Base-by-base conservation (phyloP, 2,113 vertebrate genomes). In the Onychorhynchus coronatus region DNA sequence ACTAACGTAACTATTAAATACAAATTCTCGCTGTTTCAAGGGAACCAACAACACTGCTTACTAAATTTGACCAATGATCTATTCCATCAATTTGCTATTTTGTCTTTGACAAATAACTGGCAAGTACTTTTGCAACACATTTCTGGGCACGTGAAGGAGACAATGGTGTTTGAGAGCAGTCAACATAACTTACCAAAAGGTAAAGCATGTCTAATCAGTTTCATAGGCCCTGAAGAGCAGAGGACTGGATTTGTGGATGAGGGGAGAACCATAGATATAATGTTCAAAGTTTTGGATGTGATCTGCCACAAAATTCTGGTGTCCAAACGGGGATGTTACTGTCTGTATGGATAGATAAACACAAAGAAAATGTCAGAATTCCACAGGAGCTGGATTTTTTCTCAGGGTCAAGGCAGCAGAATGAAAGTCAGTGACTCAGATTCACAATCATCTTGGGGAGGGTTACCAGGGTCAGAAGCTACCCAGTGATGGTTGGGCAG, bases 251-350 rank as follows among this genome's bases (percentile, higher is more conserved):
- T n/a, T 70, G 11, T 77, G 31, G 22, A 27, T 55, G 35, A 68
- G 7, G 9, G 25, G 10, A 84, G 6, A 63, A 7, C 2, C 6
- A 33, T 0, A 61, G 19, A 46, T 39, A 27, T 2, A 5, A 16
- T n/a, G 39, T 44, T 30, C 2, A 83, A 67, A 7, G 17, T n/a
- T 91, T 80, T 89, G 39, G 9, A 24, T 14, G 24, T 4, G 1
- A 4, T 65, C 39, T 73, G 7, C 16, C 53, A 68, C 30, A 81
- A 50, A 50, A 61, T 59, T 65, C 28, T 46, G 30, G 18, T 41
- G 41, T 56, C 6, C 19, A 65, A 73, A 81, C 12, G 37, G 21
- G 33, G 9, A 50, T 73, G 46, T 20, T 41, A 25, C 5, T 23
- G 6, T 67, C 31, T 49, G 8, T 19, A 37, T 62, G 25, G 15